Conservation (phyloP, 2,888 invertebrate genomes). For the Macaria liturata region DNA sequence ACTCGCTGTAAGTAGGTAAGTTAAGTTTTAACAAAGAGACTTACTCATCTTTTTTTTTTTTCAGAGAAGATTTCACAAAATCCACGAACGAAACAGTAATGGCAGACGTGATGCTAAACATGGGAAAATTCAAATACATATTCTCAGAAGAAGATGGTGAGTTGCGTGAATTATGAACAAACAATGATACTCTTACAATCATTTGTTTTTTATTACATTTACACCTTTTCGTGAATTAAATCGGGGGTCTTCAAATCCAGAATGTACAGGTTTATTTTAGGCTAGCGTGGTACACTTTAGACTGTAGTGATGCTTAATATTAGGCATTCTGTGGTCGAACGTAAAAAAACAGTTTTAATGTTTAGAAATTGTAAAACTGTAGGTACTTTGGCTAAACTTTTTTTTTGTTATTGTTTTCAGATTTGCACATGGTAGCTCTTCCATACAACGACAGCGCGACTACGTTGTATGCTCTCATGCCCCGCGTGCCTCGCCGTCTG, state of each 20-base stretch:
- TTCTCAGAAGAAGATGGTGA: conserved; percentile 57
- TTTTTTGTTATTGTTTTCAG: conserved; percentile 49
- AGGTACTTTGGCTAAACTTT: background rate
- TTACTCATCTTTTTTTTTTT: conserved; percentile 1
- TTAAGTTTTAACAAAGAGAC: too few relatives aligned
- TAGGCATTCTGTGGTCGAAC: too few relatives aligned
- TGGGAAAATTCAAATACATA: conserved; percentile 57
- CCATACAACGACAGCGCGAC: conserved; percentile 88
- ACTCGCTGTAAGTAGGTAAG: too few relatives aligned
- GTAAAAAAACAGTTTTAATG: too few relatives aligned
- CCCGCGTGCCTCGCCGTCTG: conserved; percentile 63
- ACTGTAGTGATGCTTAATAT: too few relatives aligned
- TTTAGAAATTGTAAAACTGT: too few relatives aligned
- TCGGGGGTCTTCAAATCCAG: too few relatives aligned
- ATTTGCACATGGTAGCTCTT: conserved; percentile 85
- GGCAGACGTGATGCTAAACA: conserved; percentile 87
- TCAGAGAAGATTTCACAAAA: conserved; percentile 81
- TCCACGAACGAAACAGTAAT: conserved; percentile 53
- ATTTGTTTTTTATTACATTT: too few relatives aligned
- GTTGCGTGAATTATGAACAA: conserved; percentile 14
- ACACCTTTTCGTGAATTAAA: too few relatives aligned
- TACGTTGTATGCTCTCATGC: conserved; percentile 87
- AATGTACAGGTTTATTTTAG: too few relatives aligned
- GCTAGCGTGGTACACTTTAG: too few relatives aligned
- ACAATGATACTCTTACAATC: too few relatives aligned